phyloP scores from a whole-genome alignment of 2,113 vertebrate species.

The Malaclemys terrapin region DNA sequence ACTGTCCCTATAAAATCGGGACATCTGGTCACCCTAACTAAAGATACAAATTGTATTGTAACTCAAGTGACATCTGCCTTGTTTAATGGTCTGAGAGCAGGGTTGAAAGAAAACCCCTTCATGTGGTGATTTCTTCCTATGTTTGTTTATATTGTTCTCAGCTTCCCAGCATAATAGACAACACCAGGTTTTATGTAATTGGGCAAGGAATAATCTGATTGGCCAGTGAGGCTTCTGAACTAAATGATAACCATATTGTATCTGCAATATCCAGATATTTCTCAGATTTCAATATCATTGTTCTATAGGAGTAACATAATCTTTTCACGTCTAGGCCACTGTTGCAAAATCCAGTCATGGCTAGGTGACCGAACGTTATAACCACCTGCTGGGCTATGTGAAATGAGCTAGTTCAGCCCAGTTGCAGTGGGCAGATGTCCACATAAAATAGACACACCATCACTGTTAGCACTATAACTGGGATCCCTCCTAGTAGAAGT shows the following conservation, averaged over 20 bases:
- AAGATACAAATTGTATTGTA: neutral
- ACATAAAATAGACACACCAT: neutral
- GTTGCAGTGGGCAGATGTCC: neutral
- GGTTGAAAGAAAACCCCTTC: neutral
- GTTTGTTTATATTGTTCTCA: rapidly evolving
- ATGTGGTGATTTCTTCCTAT: rapidly evolving
- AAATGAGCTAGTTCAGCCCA: neutral
- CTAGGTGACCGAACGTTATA: neutral
- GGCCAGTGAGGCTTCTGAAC: neutral
- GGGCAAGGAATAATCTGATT: neutral
- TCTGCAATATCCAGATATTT: neutral
- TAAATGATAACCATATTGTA: neutral
- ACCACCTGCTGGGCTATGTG: neutral
- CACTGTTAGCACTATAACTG: neutral
- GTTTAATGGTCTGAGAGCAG: rapidly evolving
- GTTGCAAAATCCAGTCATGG: rapidly evolving
- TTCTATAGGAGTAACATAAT: neutral
- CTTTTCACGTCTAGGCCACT: neutral
- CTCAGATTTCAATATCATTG: neutral
- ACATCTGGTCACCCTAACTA: too few species aligned
- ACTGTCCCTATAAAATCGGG: too few species aligned
- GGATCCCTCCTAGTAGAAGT: neutral
- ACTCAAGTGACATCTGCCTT: neutral
- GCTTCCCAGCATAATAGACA: rapidly evolving
- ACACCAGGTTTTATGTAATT: neutral